phyloP scores from a whole-genome alignment of 2,113 vertebrate genomes.

The Pedetes capensis region DNA sequence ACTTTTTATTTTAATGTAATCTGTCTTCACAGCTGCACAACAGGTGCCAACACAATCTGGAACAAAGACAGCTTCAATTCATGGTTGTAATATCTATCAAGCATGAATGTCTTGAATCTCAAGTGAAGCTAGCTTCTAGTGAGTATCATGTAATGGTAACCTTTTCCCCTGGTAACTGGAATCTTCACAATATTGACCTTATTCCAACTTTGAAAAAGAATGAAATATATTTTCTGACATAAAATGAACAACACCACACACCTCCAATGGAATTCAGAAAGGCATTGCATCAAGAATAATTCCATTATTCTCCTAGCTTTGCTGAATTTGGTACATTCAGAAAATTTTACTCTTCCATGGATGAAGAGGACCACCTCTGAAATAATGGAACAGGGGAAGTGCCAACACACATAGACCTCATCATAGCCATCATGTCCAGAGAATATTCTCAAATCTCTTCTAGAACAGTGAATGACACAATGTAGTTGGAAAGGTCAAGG shows the following conservation, averaged over 20 bases:
- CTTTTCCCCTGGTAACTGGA: not conserved
- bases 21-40: not conserved
- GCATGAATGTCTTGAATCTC: not conserved
- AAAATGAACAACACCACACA: not conserved
- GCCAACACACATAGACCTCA: not conserved
- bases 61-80: not conserved
- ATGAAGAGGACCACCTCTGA: not conserved
- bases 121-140: slow-evolving; percentile 11
- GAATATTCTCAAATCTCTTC: not conserved
- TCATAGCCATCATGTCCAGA: not conserved
- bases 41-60: not conserved
- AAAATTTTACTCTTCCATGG: not conserved
- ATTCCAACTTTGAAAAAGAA: slow-evolving; percentile 31
- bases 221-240: not conserved
- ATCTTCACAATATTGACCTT: slow-evolving; percentile 16
- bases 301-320: not conserved
- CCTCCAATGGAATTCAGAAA: not conserved
- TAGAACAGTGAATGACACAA: not conserved
- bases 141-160: not conserved
- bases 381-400: not conserved
- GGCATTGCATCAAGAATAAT: not conserved
- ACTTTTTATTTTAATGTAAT: not conserved
- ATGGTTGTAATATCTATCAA: not conserved
- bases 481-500: not conserved
- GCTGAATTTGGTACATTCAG: not conserved